Conservation (phyloP, 2,797 vertebrate species). For the Clangula hyemalis region DNA sequence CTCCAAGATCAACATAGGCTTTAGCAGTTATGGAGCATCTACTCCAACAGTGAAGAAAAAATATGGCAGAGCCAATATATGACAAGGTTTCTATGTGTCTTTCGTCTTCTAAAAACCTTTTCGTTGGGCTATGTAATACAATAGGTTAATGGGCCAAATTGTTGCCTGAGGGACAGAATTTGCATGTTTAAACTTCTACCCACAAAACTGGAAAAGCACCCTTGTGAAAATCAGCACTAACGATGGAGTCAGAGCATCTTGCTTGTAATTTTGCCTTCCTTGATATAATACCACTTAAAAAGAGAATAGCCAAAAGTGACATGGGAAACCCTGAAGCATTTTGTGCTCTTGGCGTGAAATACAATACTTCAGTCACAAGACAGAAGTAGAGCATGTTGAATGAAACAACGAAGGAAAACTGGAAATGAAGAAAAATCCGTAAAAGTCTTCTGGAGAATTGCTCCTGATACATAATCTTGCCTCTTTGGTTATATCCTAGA, state of each 20-base stretch:
- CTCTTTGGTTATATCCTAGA: neutral
- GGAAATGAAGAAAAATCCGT: neutral
- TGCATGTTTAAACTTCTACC: conserved; percentile 7
- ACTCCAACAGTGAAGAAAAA: conserved; percentile 46
- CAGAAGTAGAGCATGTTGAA: neutral
- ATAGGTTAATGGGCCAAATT: conserved; percentile 45
- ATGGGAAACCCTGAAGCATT: neutral
- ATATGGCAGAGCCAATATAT: neutral
- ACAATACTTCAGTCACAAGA: neutral
- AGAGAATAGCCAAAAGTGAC: neutral
- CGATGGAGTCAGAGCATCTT: neutral
- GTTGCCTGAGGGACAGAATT: conserved; percentile 38
- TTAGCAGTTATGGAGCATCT: conserved; percentile 26
- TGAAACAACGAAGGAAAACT: neutral
- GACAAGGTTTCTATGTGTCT: conserved; percentile 22
- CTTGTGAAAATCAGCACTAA: conserved; percentile 5
- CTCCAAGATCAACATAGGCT: conserved; percentile 19
- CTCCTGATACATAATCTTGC: neutral
- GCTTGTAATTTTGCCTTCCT: conserved; percentile 13
- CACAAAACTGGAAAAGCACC: conserved; percentile 20
- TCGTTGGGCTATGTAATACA: conserved; percentile 24
- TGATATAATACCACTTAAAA: conserved; percentile 9
- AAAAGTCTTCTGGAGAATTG: neutral
- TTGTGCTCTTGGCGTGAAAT: neutral
- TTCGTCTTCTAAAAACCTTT: conserved; percentile 36